Base-by-base conservation (phyloP, 2,888 invertebrate genomes). In the Anorthoa munda region DNA sequence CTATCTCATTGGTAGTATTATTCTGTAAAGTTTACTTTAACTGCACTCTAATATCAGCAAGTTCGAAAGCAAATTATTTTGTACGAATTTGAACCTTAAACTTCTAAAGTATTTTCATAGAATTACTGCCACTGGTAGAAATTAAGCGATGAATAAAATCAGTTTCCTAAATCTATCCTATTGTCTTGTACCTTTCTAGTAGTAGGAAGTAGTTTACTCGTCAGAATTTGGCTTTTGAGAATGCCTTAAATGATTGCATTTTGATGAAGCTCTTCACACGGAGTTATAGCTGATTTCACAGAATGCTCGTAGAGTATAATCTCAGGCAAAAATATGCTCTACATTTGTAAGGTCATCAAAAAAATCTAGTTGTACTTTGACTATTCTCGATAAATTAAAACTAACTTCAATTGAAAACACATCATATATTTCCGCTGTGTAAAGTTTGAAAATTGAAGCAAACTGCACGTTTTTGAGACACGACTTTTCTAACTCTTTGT, bases 391-490 rank as follows among this genome's bases (percentile, higher is more conserved):
- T 31, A 17, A 64, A 31, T 11, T 31, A 39, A 51, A 64, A 39
- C 13, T 31, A 51, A 31, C 15, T 51, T 15, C n/a, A 26, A 2
- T 18, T 4, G 13, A 46, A 45, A 68, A 39, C 21, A 50, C 76
- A 31, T 46, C 15, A 17, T 45, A 51, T 68, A 45, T 50, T 31
- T 23, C 50, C 7, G 15, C 13, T 51, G 18, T 46, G 23, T 39
- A 51, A 77, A 77, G 66, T 69, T 60, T 39, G 39, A 26, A 66
- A 77, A 81, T 67, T 64, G n/a, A 67, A 71, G 64, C 51, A 61
- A 74, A 78, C 74, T 68, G 53, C 23, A 77, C 51, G 59, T 59
- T 82, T 80, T 77, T 71, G 70, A 68, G 39, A 67, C 15, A 61
- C 18, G 61, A 75, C 66, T 64, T 65, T 63, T 59, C 51, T 31